These are phyloP conservation scores for Dolichopus griseipennis DNA, from an alignment of 2,888 invertebrate species.

Conservation along the genomic window DNA sequence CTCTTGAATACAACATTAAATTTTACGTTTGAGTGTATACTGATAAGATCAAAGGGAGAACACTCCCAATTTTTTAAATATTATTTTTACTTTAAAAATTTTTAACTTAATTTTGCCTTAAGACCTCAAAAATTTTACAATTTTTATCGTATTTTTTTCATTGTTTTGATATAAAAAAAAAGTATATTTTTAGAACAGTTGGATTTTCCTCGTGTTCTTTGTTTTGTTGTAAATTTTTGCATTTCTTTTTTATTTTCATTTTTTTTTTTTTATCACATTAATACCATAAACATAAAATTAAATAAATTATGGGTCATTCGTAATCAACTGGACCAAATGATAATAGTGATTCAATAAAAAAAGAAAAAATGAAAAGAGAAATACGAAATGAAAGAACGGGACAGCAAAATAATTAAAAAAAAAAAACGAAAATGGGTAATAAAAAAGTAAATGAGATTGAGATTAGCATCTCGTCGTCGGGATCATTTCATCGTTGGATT, in stretches of 20 bases:
- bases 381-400: too few relatives aligned
- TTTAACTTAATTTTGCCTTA: too few relatives aligned
- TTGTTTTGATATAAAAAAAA: too few relatives aligned
- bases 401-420: background rate
- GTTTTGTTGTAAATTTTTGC: background rate
- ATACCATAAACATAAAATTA: background rate
- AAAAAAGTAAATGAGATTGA: background rate
- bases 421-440: background rate
- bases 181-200: background rate
- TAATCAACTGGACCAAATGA: conserved; percentile 1
- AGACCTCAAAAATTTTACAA: too few relatives aligned
- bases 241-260: background rate
- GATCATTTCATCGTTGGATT: too few relatives aligned
- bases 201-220: background rate
- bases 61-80: too few relatives aligned
- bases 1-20: too few relatives aligned
- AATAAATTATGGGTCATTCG: background rate
- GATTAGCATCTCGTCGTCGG: background rate
- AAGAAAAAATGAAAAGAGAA: background rate
- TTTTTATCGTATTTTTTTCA: too few relatives aligned
- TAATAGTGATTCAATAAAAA: background rate
- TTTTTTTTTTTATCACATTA: background rate
- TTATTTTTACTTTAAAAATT: too few relatives aligned
- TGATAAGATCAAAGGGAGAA: too few relatives aligned
- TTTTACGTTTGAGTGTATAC: too few relatives aligned